A percentile compares a stretch with the other conserved stretches of the same genome.
These are phyloP conservation scores for Sebastes minor DNA, from an alignment of 2,797 vertebrate species.

Conservation along the genomic window DNA sequence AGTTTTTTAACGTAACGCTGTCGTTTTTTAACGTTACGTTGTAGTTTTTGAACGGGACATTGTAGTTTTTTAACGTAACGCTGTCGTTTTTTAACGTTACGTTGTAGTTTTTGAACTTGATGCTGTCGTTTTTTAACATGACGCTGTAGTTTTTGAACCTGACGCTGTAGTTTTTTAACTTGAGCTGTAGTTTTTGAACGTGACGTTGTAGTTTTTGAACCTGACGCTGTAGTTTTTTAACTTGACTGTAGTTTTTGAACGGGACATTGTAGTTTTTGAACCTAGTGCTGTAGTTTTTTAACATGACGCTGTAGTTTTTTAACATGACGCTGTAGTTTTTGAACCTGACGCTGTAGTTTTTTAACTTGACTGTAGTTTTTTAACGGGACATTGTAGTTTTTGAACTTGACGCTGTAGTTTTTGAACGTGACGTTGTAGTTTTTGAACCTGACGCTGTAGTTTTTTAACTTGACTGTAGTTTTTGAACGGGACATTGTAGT, in stretches of 20 bases:
- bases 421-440: rapidly evolving
- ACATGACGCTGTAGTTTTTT: rapidly evolving
- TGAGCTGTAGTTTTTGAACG: background rate
- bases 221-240: background rate
- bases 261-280: rapidly evolving
- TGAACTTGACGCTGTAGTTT: rapidly evolving
- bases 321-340: background rate
- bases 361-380: rapidly evolving
- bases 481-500: rapidly evolving
- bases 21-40: rapidly evolving
- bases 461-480: background rate
- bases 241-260: background rate
- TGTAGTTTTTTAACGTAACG: background rate
- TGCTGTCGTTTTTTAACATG: rapidly evolving
- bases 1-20: background rate
- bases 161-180: rapidly evolving
- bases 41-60: background rate
- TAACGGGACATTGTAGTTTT: rapidly evolving
- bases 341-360: rapidly evolving
- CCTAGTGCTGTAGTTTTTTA: rapidly evolving
- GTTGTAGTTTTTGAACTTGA: rapidly evolving
- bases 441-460: rapidly evolving
- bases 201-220: rapidly evolving
- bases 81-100: rapidly evolving
- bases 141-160: rapidly evolving